Conservation (phyloP, 2,888 invertebrate genomes). For the Papilio gigon region DNA sequence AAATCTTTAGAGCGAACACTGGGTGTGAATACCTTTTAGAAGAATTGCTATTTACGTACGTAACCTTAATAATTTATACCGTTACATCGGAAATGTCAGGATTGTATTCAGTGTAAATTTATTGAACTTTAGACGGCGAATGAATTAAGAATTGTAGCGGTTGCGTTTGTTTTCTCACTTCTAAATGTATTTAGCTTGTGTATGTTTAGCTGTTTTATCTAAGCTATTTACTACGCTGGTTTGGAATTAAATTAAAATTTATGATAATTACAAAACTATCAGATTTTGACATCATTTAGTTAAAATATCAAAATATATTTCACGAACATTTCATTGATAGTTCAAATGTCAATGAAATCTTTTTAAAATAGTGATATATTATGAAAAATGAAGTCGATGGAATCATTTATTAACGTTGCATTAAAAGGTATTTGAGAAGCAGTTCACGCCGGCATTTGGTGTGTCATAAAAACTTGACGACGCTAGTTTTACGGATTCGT, state of each 20-base stretch:
- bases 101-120: neutral
- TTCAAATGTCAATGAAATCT: no score
- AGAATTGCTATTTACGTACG: neutral
- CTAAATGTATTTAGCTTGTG: neutral
- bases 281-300: neutral
- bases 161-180: neutral
- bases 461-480: neutral
- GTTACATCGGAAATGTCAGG: neutral
- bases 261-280: neutral
- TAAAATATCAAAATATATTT: neutral
- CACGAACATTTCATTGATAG: neutral
- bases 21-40: neutral
- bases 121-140: neutral
- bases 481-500: conserved; percentile 25
- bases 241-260: neutral
- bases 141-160: neutral
- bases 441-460: conserved; percentile 8
- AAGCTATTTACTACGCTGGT: neutral
- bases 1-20: neutral
- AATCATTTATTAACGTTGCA: neutral
- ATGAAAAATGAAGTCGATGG: neutral
- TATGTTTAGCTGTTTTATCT: neutral
- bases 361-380: neutral
- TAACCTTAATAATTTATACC: neutral
- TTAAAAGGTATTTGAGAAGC: conserved; percentile 10